These are phyloP conservation scores for Percopsis transmontana DNA, from an alignment of 2,113 vertebrate species.

Conservation along the genomic window DNA sequence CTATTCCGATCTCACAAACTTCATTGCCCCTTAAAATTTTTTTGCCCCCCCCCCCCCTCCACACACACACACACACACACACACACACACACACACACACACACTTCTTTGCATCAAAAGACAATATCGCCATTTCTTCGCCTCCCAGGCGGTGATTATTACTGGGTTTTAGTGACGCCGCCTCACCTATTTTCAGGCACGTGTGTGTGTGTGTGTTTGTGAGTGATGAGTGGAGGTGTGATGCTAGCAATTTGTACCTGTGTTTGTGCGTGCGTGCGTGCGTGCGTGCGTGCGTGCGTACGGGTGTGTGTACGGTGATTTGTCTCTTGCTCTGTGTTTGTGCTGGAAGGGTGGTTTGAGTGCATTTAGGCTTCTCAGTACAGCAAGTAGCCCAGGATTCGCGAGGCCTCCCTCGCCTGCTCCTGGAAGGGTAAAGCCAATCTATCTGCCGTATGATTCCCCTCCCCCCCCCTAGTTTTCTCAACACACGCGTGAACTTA, in stretches of 20 bases:
- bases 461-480: no score
- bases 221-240: conserved; percentile 9
- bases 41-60: no score
- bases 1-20: no score
- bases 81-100: neutral
- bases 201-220: conserved; percentile 12
- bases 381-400: no score
- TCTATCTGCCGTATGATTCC: no score
- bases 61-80: no score
- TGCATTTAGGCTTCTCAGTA: neutral
- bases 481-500: no score
- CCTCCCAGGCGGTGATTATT: conserved; percentile 83
- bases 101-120: conserved; percentile 87
- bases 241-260: conserved; percentile 37
- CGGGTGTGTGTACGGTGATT: no score
- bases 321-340: conserved; percentile 1
- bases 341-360: neutral
- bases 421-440: no score
- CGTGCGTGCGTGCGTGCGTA: conserved; percentile 8
- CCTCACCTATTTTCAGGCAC: conserved; percentile 61
- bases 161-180: conserved; percentile 51
- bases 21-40: no score
- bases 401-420: no score
- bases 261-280: conserved; percentile 31
- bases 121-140: conserved; percentile 90